Evolutionary conservation across 2,797 vertebrate genomes (phyloP).

Genomic region (Acanthurus lineatus): DNA sequence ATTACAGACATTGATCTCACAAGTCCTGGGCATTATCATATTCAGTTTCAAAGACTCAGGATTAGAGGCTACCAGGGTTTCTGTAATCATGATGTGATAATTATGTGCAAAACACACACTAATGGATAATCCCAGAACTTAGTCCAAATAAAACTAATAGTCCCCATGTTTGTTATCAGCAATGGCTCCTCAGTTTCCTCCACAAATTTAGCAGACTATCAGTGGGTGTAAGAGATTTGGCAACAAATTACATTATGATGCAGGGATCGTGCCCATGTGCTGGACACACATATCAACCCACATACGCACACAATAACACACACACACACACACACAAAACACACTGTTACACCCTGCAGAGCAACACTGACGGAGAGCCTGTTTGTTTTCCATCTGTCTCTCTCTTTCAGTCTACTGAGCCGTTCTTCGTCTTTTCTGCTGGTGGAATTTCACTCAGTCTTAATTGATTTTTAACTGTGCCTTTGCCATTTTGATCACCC

Average conservation of each 20-base stretch:
- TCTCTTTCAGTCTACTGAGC: constrained; percentile 59
- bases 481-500: constrained; percentile 65
- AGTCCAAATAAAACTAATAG: constrained; percentile 27
- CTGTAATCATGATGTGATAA: background rate
- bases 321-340: constrained; percentile 29
- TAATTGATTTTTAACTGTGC: constrained; percentile 74
- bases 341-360: constrained; percentile 69
- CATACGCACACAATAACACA: constrained; percentile 4
- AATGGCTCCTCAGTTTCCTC: constrained; percentile 29
- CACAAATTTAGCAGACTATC: constrained; percentile 54
- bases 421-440: constrained; percentile 59
- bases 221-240: constrained; percentile 63
- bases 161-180: constrained; percentile 35
- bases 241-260: constrained; percentile 63
- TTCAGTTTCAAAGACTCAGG: background rate
- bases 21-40: background rate
- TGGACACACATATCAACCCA: constrained; percentile 47
- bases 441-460: constrained; percentile 64
- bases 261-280: constrained; percentile 55
- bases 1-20: background rate
- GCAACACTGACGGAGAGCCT: constrained; percentile 67
- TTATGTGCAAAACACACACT: constrained; percentile 18
- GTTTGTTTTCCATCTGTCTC: constrained; percentile 78
- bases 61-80: background rate
- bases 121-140: constrained; percentile 19